Conservation (phyloP, 2,113 vertebrate species). For the Burhinus bistriatus region DNA sequence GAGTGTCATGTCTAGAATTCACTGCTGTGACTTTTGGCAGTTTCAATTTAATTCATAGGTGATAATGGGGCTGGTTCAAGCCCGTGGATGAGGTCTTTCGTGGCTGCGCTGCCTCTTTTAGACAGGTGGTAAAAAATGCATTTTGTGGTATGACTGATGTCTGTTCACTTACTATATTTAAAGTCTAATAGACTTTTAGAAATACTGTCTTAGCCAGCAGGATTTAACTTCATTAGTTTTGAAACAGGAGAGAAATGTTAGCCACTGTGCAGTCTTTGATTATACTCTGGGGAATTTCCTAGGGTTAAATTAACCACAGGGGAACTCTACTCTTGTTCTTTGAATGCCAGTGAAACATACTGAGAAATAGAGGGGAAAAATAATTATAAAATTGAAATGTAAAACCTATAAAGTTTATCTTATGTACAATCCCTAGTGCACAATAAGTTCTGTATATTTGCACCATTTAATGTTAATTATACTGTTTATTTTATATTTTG, state of each 20-base stretch:
- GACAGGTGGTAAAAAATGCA: constrained; percentile 24
- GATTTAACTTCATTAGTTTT: constrained; percentile 66
- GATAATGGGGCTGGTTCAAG: constrained; percentile 12
- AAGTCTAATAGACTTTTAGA: constrained; percentile 33
- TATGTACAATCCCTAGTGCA: constrained; percentile 2
- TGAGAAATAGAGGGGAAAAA: constrained; percentile 32
- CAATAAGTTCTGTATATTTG: not conserved
- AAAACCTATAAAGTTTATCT: constrained; percentile 47
- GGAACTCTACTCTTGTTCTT: constrained; percentile 17
- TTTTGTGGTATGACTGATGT: constrained; percentile 21
- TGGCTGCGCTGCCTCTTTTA: not conserved
- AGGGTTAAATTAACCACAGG: constrained; percentile 59
- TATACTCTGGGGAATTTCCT: constrained; percentile 42
- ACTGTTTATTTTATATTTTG: constrained; percentile 32
- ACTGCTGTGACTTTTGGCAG: constrained; percentile 25
- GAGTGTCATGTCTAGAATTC: not conserved
- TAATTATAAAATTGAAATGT: constrained; percentile 39
- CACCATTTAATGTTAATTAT: constrained; percentile 21
- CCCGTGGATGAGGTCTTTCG: not conserved
- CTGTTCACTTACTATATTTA: constrained; percentile 33
- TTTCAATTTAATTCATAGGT: not conserved
- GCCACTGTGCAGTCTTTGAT: constrained; percentile 48
- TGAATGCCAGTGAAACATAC: constrained; percentile 44
- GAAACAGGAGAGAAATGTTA: constrained; percentile 51
- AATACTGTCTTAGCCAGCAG: constrained; percentile 51